Base-by-base conservation (phyloP, 2,888 invertebrate genomes). In the Ectropis crepuscularia region DNA sequence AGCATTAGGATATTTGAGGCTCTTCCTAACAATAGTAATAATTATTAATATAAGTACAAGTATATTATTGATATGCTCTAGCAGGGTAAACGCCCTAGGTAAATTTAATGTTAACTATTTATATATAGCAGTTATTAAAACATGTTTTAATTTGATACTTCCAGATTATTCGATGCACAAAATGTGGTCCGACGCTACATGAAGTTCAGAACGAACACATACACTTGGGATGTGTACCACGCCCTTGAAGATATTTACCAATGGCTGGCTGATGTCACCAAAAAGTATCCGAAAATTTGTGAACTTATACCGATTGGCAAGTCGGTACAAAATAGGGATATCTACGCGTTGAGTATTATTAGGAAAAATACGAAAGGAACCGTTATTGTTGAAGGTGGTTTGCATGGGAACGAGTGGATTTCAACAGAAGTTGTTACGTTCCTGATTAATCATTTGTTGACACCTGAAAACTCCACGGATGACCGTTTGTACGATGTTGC, bases 371-470 rank as follows among this genome's bases (percentile, higher is more conserved):
- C 71, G 0, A 94, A 85, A 68, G 86, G 80, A 10, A 93, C 78
- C 6, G 89, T 95, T 6, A 91, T 95, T 41, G 77, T 95, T 5
- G 95, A 95, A 78, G 94, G 87, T 41, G 94, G 94, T 4, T 94
- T 96, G 53, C 96, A 96, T 78, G 96, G 96, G 0, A 93, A 96
- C 50, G 97, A 97, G 85, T 97, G 96, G 96, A 94, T 95, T 10
- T 84, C 94, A 0, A 89, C 94, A 0, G 95, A 95, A 0, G 94
- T 94, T 6, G 93, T 94, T 0, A 94, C 94, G 0, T 96, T 93
- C 73, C 83, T 96, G 4, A 71, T 94, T 9, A 86, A 94, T 68
- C 86, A 94, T 68, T 76, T 96, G 6, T 68, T 95, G 8, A 38
- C 68, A 10, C 70, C 73, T 0, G 70, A 82, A 1, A 86, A 86